A percentile compares a stretch with the other conserved stretches of the same genome.
phyloP scores from a whole-genome alignment of 2,888 invertebrate genomes.

The Drosophila emarginata region DNA sequence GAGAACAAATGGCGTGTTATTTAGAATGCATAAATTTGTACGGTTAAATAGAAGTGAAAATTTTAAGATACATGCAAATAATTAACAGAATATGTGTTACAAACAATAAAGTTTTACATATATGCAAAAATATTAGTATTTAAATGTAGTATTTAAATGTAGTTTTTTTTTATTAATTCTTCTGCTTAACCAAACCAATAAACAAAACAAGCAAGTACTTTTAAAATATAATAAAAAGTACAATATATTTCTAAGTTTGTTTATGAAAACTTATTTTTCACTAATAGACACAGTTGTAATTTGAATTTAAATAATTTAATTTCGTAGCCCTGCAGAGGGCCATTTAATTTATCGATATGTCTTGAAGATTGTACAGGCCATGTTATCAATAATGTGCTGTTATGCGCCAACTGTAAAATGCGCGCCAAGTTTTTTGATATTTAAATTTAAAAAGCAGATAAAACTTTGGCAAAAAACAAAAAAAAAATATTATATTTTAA shows the following conservation, averaged over 20 bases:
- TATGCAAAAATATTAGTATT: too few relatives aligned
- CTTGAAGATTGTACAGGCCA: background rate
- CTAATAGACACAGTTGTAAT: background rate
- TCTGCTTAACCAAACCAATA: too few relatives aligned
- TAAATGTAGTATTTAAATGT: too few relatives aligned
- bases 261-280: background rate
- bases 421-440: slow-evolving; percentile 20
- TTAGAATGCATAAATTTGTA: too few relatives aligned
- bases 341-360: background rate
- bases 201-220: too few relatives aligned
- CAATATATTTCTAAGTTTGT: background rate
- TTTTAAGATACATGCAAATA: too few relatives aligned
- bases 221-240: too few relatives aligned
- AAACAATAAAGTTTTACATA: too few relatives aligned
- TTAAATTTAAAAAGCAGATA: slow-evolving; percentile 6
- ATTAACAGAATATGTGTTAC: too few relatives aligned
- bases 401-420: background rate
- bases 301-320: background rate
- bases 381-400: background rate
- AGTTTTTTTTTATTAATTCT: too few relatives aligned
- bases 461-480: background rate
- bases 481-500: background rate
- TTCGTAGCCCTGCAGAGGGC: background rate
- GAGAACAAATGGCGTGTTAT: too few relatives aligned
- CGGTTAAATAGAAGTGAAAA: too few relatives aligned